Evolutionary conservation across 2,113 vertebrate species (phyloP), one percentile per base, ranked within the genome.

Genomic region (Sinocyclocheilus rhinocerous): DNA sequence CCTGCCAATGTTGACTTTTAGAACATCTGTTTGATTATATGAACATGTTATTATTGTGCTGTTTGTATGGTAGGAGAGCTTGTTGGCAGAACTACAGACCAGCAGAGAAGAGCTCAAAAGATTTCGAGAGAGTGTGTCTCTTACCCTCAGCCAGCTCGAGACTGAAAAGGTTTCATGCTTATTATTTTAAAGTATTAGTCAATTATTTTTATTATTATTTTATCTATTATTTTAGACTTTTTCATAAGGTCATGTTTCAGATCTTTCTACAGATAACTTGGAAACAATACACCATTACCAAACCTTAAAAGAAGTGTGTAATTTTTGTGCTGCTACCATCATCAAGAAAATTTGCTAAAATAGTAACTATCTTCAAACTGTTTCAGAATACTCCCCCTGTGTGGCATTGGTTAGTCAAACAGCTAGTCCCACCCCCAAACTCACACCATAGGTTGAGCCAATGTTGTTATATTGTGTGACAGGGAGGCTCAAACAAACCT

Each of bases 121-220:
- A 52, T 84, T 91, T 65, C 89, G 70, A 81, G 85, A 91, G 86
- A 88, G 76, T 69, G 76, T 45, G 16, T 73, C 84, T n/a, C 52
- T 90, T 50, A 77, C 86, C 13, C 50, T 90, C 77, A 84, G 83
- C 39, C 90, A 90, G 29, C 87, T 91, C 29, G 80, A 87, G 24
- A 89, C 86, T 55, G 90, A 92, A 81, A 92, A 92, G 91, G 92
- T 93, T 57, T 84, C 55, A 65, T 26, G 75, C 36, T 12, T 39
- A 20, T 69, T 5, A 6, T 67, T 50, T 76, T 55, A 10, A 22
- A 72, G 45, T 50, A 24, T n/a, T n/a, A 10, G 50, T 76, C 12
- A 36, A 18, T 13, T 55, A 18, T 5, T 52, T 5, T 12, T 33
- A 4, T 18, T 36, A 16, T 36, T 24, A 16, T 29, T 26, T 26